A percentile compares a stretch with the other conserved stretches of the same genome.
Conservation (phyloP, 2,888 invertebrate genomes). For the Mythimna lalbum region DNA sequence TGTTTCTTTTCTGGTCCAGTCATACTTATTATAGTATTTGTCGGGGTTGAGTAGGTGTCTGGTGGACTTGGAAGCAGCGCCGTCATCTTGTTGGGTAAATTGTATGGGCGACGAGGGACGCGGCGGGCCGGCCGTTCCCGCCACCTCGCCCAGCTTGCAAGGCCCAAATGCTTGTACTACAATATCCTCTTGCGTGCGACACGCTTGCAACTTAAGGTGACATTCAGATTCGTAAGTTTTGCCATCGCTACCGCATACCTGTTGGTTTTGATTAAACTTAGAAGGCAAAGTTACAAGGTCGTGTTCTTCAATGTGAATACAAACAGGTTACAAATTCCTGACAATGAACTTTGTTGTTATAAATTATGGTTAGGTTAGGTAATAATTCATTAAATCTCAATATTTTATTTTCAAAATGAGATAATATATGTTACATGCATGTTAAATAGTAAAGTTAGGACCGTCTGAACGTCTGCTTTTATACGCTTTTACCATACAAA, state of each 20-base stretch:
- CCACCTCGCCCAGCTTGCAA: constrained; percentile 93
- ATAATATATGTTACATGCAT: background rate
- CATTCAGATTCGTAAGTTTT: constrained; percentile 96
- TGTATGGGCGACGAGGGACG: constrained; percentile 94
- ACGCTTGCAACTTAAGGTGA: constrained; percentile 95
- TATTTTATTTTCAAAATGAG: constrained; percentile 18
- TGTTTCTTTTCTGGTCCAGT: constrained; percentile 90
- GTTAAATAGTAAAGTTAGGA: background rate
- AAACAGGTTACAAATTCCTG: constrained; percentile 34
- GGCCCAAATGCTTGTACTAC: constrained; percentile 94
- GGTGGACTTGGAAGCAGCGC: constrained; percentile 95
- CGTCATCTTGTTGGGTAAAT: constrained; percentile 95
- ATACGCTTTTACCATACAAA: background rate
- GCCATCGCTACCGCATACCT: constrained; percentile 95
- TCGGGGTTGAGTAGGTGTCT: constrained; percentile 94
- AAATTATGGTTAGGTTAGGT: constrained; percentile 40
- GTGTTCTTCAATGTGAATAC: constrained; percentile 44
- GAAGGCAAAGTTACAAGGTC: constrained; percentile 38
- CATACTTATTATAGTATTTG: constrained; percentile 92
- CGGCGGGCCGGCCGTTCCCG: constrained; percentile 94
- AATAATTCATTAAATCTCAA: constrained; percentile 19
- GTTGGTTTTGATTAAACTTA: constrained; percentile 68
- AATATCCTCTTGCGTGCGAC: constrained; percentile 95
- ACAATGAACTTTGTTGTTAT: constrained; percentile 41
- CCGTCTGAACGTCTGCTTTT: background rate